Evolutionary conservation across 2,888 invertebrate genomes (phyloP), one percentile per base, ranked within the genome.

Genomic region (Trichogramma dendrolimi): DNA sequence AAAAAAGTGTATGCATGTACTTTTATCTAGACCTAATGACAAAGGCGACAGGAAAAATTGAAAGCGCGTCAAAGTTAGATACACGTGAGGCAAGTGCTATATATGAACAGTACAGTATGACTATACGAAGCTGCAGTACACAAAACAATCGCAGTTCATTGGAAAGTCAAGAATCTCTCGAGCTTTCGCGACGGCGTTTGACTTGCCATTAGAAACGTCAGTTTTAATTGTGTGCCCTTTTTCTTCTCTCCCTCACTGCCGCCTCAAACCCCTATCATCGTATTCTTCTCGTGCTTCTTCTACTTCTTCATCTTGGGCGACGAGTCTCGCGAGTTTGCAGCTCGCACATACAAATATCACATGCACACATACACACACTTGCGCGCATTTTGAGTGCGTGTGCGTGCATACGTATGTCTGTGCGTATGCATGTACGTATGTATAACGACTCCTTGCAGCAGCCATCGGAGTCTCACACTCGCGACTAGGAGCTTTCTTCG

Each of bases 141-240:
- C 74, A 75, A 78, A 78, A 78, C 78, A 78, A 78, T 78, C 78
- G 78, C 78, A 77, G 76, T 77, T 78, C 78, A 78, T 78, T 78
- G 78, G 78, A 78, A 78, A 78, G 78, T 78, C 78, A 77, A 78
- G 78, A 77, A 77, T 77, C 77, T 75, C 78, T 78, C 72, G 75
- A 78, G 78, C 75, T 27, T 27, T 27, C 27, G 75, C 75, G 77
- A 75, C 76, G 76, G 77, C 78, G 79, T 79, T 79, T 79, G 79
- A 79, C 79, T 78, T 78, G 79, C 79, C 79, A 79, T 79, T 79
- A 79, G 79, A 74, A 77, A 76, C 78, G 78, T 79, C 78, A 78
- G 78, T 78, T 79, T 79, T 79, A 79, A 79, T 79, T 79, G 79
- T 78, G 75, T 75, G 75, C 75, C 74, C 73, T 73, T 72, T 27